Base-by-base conservation (phyloP, 2,113 vertebrate genomes). In the Hemiprocne comata region DNA sequence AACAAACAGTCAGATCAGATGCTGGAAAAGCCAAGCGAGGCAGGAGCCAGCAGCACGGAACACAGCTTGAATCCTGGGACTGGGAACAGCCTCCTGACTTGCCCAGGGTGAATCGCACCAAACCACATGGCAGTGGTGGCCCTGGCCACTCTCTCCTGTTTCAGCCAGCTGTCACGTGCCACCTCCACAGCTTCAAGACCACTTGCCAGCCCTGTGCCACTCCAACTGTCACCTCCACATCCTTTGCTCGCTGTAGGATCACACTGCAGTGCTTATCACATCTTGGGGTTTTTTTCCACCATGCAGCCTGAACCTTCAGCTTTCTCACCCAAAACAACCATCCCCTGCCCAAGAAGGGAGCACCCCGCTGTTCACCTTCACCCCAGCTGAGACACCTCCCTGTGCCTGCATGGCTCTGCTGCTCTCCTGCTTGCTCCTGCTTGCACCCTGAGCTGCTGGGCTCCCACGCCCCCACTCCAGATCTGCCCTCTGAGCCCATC, bases 1-100 rank as follows among this genome's bases (percentile, higher is more conserved):
- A 96, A 94, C 95, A 91, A 94, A 94, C 90, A 94, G 75, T 87
- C 93, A 79, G 78, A 88, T 94, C 94, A 92, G 85, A 94, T 93
- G 94, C 91, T 95, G 94, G 89, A 93, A 91, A 93, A 93, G 94
- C 92, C 92, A 72, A 90, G 82, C 12, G 13, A 64, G 82, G 82
- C 64, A 88, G 85, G 69, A 95, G 94, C 92, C 93, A 96, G 92
- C 75, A 71, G 94, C 72, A 83, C 1, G 34, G 76, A 96, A 60
- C 3, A 20, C 90, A 86, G 69, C 80, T 51, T 6, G 1, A 94
- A 72, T 80, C 72, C 94, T 88, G 82, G 33, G 85, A 70, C 93
- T 95, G 93, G 34, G n/a, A 93, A 85, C 50, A 26, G 93, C 77
- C 81, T 91, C 87, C 58, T 54, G 77, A 55, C 84, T 92, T 1